Evolutionary conservation across 2,797 vertebrate species (phyloP), one percentile per base, ranked within the genome.

Genomic region (Bradypus variegatus): DNA sequence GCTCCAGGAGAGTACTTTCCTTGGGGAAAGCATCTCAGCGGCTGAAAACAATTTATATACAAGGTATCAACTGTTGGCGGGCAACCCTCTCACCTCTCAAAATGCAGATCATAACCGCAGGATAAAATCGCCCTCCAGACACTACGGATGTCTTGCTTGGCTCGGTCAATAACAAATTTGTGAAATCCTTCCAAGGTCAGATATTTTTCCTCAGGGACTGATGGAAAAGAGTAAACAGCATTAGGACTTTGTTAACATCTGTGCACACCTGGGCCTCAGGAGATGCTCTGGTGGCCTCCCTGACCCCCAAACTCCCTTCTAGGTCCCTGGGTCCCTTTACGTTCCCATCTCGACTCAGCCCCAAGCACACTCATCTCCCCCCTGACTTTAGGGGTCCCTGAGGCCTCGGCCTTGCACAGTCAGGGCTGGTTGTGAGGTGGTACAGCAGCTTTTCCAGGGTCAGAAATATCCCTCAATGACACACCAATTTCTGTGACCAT

Each of bases 111-210:
- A 8, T 99, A 99, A 7, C 99, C 99, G 36, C 99, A 99, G 80
- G 99, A 98, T 93, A 99, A 95, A 94, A 99, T 98, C 5, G 99
- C 98, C 95, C 99, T 98, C 99, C 99, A 99, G 91, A 99, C 98
- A 0, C 99, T 99, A 1, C 99, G 99, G 96, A 99, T 98, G 96
- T 99, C 99, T 97, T 99, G 99, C 93, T 99, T 99, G 87, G 99
- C 98, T 41, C 99, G 98, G 92, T 99, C 99, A 53, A 99, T 97
- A 10, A 99, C 98, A 91, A 99, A 99, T 77, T 98, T 98, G 94
- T 99, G 99, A 93, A 99, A 99, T 48, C 99, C 99, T 90, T 99
- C 99, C 96, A 99, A 97, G 0, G 99, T 99, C 96, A 99, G 96
- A 93, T 98, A 99, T 95, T 98, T 99, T 96, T 99, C 99, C 95